These are phyloP conservation scores for Tragulus kanchil DNA, from an alignment of 2,113 vertebrate species.

Conservation along the genomic window DNA sequence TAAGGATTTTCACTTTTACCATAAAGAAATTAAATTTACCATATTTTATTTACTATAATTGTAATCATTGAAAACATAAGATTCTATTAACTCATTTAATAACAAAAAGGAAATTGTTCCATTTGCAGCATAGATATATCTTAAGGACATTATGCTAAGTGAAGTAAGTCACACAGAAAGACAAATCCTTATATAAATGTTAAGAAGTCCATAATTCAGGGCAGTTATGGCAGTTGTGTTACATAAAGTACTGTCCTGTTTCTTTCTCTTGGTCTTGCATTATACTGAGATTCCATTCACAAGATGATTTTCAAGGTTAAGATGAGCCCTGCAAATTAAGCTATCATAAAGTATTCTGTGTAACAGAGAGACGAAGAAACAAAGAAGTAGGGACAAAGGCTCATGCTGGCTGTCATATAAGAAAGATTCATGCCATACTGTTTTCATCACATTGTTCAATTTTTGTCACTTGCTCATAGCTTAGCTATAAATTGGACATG, in stretches of 20 bases:
- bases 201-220: background rate
- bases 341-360: background rate
- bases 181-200: background rate
- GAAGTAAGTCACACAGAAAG: background rate
- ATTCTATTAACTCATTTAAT: background rate
- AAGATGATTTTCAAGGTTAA: background rate
- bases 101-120: background rate
- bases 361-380: background rate
- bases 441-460: background rate
- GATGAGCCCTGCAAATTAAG: background rate
- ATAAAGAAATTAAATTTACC: conserved; percentile 12
- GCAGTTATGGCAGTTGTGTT: background rate
- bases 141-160: background rate
- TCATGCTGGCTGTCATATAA: background rate
- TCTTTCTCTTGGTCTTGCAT: background rate
- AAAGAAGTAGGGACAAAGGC: background rate
- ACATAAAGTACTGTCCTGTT: background rate
- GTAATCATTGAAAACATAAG: background rate
- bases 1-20: background rate
- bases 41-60: background rate
- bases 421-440: background rate
- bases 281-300: background rate
- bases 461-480: background rate
- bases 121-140: background rate
- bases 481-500: background rate